A percentile compares a stretch with the other conserved stretches of the same genome.
Conservation (phyloP, 37 sponge, comb jelly and placozoan species). For the Theonella swinhoei region DNA sequence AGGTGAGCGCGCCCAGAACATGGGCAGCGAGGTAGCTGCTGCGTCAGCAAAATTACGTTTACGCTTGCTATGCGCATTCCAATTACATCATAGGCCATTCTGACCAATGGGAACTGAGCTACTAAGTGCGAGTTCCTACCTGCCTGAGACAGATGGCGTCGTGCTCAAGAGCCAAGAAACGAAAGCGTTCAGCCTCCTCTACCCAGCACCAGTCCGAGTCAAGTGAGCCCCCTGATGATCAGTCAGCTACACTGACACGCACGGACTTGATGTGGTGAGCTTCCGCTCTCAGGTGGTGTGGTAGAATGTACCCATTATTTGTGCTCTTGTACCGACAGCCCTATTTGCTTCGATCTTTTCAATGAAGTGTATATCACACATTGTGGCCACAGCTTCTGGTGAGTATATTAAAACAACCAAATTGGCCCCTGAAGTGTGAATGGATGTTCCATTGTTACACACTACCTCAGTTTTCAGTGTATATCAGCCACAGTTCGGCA, state of each 20-base stretch:
- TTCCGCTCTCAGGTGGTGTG: background rate
- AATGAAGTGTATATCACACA: conserved; percentile 31
- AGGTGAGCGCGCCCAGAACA: too few species aligned
- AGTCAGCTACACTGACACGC: background rate
- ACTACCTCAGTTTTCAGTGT: conserved; percentile 24
- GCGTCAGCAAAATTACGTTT: too few species aligned
- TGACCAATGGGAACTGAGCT: too few species aligned
- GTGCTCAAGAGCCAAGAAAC: too few species aligned
- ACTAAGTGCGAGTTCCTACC: too few species aligned
- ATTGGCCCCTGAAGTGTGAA: background rate
- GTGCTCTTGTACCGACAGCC: conserved; percentile 32
- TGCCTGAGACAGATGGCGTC: too few species aligned
- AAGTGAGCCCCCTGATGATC: conserved; percentile 4
- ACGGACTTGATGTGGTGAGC: conserved; percentile 37
- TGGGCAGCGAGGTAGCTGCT: too few species aligned
- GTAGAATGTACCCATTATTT: background rate
- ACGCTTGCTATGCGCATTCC: too few species aligned
- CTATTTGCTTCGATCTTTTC: conserved; percentile 48
- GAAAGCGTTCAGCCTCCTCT: conserved; percentile 45
- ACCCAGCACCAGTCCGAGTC: background rate
- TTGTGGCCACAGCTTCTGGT: conserved; percentile 74
- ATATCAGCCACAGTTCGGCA: background rate
- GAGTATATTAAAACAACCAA: background rate
- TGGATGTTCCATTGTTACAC: background rate
- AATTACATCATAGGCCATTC: too few species aligned